Percentiles rank a stretch among this genome's conserved stretches.
Conservation (phyloP, 2,113 vertebrate species). For the Bufo bufo region DNA sequence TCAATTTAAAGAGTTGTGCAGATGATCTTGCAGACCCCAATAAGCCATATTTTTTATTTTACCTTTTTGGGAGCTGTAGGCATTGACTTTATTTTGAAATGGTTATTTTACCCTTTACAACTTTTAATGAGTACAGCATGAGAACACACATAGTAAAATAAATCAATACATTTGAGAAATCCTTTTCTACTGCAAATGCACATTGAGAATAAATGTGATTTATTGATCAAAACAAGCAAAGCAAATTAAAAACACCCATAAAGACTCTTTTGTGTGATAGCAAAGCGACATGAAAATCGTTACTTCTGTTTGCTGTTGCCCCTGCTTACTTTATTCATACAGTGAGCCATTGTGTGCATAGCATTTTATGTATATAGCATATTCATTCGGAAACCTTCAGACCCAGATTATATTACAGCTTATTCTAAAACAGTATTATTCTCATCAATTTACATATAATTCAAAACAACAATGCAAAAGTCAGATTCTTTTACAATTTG, state of each 20-base stretch:
- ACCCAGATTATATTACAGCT: not conserved
- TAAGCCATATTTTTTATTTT: not conserved
- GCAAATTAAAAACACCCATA: constrained; percentile 43
- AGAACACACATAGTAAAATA: constrained; percentile 34
- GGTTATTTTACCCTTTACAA: constrained; percentile 44
- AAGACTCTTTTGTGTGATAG: constrained; percentile 31
- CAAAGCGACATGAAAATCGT: constrained; percentile 5
- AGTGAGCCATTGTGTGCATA: not conserved
- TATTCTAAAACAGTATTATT: not conserved
- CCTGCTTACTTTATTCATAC: not conserved
- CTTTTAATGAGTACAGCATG: constrained; percentile 30
- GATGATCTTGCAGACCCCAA: not conserved
- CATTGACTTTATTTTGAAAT: constrained; percentile 25
- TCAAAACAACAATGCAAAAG: not conserved
- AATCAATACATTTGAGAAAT: constrained; percentile 42
- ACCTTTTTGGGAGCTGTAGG: not conserved
- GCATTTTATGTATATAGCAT: not conserved
- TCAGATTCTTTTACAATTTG: not conserved
- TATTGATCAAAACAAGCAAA: constrained; percentile 33
- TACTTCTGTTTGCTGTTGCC: not conserved
- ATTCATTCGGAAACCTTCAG: not conserved
- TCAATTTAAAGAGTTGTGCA: not conserved
- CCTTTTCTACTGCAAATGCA: constrained; percentile 28
- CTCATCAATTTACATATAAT: not conserved
- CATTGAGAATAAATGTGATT: constrained; percentile 45